These are phyloP conservation scores for Phylloscopus whistleri DNA, from an alignment of 2,113 vertebrate species.

Conservation along the genomic window DNA sequence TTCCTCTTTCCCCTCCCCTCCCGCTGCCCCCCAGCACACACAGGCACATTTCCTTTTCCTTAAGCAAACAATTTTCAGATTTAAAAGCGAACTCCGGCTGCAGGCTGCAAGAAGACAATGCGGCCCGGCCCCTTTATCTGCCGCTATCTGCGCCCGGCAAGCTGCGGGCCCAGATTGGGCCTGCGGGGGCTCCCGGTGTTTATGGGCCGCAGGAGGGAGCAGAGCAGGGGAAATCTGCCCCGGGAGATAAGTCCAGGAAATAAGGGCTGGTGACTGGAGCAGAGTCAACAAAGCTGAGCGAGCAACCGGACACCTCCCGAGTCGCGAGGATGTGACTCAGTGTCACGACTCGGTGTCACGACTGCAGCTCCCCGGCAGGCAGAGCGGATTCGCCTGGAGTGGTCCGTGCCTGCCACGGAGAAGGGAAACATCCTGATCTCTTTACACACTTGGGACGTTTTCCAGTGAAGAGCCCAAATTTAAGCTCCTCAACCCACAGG, in stretches of 20 bases:
- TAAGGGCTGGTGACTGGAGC: constrained; percentile 2
- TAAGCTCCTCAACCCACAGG: neutral
- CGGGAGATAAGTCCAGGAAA: constrained; percentile 66
- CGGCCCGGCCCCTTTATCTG: constrained; percentile 49
- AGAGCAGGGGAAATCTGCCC: constrained; percentile 63
- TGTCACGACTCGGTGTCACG: constrained; percentile 13
- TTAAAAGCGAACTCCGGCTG: neutral
- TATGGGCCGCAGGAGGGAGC: constrained; percentile 37
- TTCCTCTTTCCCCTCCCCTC: constrained; percentile 9
- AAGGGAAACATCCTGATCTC: neutral
- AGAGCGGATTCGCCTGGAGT: neutral
- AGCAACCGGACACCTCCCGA: neutral
- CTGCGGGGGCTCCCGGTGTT: constrained; percentile 34
- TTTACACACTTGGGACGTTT: neutral
- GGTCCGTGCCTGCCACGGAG: neutral
- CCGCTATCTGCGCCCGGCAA: constrained; percentile 38
- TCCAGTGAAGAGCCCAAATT: neutral
- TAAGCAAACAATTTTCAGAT: constrained; percentile 52
- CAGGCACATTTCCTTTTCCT: constrained; percentile 53
- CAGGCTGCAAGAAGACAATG: constrained; percentile 40
- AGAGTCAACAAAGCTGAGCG: constrained; percentile 38
- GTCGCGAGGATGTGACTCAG: constrained; percentile 23
- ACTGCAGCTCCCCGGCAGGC: neutral
- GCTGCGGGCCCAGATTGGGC: constrained; percentile 38
- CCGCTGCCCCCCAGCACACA: neutral